Evolutionary conservation across 1,140 invertebrate genomes (phyloP).

Genomic region (Aricia agestis): DNA sequence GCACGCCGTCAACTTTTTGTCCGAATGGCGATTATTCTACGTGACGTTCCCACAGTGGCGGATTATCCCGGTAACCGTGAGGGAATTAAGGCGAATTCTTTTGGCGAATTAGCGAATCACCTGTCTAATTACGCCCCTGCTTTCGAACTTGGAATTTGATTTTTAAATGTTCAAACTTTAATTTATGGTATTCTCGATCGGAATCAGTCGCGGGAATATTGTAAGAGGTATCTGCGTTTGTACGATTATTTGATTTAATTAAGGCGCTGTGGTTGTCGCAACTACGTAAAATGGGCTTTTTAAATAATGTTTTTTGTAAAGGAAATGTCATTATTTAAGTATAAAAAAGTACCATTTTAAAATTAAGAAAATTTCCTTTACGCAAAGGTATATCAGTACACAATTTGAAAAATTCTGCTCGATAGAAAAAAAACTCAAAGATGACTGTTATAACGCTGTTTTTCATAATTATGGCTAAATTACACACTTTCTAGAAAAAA

Average conservation of each 20-base stretch:
- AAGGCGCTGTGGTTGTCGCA: no score
- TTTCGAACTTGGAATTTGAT: slow-evolving; percentile 51
- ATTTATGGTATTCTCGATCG: slow-evolving; percentile 14
- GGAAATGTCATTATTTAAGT: no score
- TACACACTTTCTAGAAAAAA: no score
- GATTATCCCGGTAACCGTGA: slow-evolving; percentile 39
- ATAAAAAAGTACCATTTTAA: no score
- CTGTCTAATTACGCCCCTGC: slow-evolving; percentile 61
- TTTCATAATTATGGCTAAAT: no score
- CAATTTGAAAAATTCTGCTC: no score
- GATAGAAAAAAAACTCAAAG: no score
- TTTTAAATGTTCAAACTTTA: slow-evolving; percentile 39
- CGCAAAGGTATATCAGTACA: no score
- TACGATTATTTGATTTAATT: neutral
- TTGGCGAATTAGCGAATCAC: slow-evolving; percentile 66
- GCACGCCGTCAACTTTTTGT: slow-evolving; percentile 48
- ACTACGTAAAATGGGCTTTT: no score
- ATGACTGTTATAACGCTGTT: no score
- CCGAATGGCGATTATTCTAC: slow-evolving; percentile 60
- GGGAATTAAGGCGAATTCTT: slow-evolving; percentile 60
- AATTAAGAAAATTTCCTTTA: no score
- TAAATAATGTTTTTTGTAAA: no score
- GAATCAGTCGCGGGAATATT: slow-evolving; percentile 2
- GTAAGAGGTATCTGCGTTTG: neutral
- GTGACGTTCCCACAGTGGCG: slow-evolving; percentile 67